A percentile compares a stretch with the other conserved stretches of the same genome.
Evolutionary conservation across 2,888 invertebrate species (phyloP).

Genomic region (Acrocyrtus sp.): DNA sequence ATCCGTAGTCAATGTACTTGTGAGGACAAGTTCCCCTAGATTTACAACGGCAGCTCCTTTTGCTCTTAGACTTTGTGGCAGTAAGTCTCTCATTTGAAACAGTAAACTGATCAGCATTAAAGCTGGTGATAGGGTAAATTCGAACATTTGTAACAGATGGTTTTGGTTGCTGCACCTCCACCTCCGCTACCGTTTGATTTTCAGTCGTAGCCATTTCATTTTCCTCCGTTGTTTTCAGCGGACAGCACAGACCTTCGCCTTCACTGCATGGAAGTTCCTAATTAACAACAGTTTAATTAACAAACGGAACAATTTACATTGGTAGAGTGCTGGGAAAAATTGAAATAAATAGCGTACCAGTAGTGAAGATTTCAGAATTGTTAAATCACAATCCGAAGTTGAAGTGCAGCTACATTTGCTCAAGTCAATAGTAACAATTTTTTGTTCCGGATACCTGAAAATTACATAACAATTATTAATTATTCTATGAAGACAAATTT

Average conservation of each 20-base stretch:
- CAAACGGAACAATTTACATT: background rate
- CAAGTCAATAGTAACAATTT: conserved; percentile 24
- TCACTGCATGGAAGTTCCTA: conserved; percentile 9
- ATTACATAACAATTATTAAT: too few relatives aligned
- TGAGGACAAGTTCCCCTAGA: conserved; percentile 51
- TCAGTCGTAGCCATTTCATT: background rate
- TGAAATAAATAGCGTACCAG: conserved; percentile 37
- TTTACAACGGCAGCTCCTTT: conserved; percentile 52
- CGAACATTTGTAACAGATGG: conserved; percentile 29
- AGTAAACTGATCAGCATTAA: too few relatives aligned
- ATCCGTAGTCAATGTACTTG: conserved; percentile 58
- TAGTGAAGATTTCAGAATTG: conserved; percentile 46
- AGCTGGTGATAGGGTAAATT: conserved; percentile 22
- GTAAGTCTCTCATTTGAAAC: too few relatives aligned
- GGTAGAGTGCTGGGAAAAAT: background rate
- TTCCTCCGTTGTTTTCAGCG: background rate
- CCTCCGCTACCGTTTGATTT: background rate
- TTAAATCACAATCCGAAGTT: conserved; percentile 43
- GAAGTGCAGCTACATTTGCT: conserved; percentile 11
- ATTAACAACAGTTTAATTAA: conserved; percentile 1
- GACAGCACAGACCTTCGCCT: conserved; percentile 28
- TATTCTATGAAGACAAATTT: too few relatives aligned
- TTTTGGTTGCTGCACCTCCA: too few relatives aligned
- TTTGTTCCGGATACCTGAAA: too few relatives aligned
- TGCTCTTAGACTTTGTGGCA: conserved; percentile 10